Base-by-base conservation (phyloP, 2,888 invertebrate species). In the Carabus problematicus region DNA sequence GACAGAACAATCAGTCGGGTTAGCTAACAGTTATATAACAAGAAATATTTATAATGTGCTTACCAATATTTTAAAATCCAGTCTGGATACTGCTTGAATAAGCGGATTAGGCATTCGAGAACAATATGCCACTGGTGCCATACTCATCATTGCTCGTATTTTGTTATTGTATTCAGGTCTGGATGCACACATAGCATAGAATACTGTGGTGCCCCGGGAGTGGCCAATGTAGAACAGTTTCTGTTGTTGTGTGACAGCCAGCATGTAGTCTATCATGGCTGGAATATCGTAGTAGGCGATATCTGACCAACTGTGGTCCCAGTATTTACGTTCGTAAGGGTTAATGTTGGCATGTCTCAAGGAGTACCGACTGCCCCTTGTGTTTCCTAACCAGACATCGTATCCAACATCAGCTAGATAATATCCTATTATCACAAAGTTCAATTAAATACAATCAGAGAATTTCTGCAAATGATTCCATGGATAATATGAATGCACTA, bases 251-350 rank as follows among this genome's bases (percentile, higher is more conserved):
- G 93, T 91, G 1, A 74, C 61, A 0, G 78, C 75, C 0, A 90
- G 80, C n/a, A 89, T 84, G 75, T 89, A 88, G 77, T 96, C 91
- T 55, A 97, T 89, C 84, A 90, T 91, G 0, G 91, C 87, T 0
- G 95, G 94, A 45, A 96, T 77, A 80, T 97, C 97, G 72, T 84
- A 86, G 68, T 85, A 80, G 0, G 91, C 93, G 78, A 95, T 93
- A 78, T 94, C 90, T 77, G 95, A 92, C 89, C 91, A 96, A 70
- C 92, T 92, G 72, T 79, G 81, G 11, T 79, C 70, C 80, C 80
- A 81, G 71, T 79, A 81, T 62, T 72, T 64, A 8, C 41, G 43
- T 8, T 55, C 40, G 43, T 72, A 70, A 7, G 75, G 75, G 49
- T 74, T 64, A 11, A 79, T 74, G 8, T 75, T 79, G 4, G 79